A percentile compares a stretch with the other conserved stretches of the same genome.
Conservation (phyloP, 30 jellyfish, hydroid and myxozoan genomes). For the Turritopsis rubra region DNA sequence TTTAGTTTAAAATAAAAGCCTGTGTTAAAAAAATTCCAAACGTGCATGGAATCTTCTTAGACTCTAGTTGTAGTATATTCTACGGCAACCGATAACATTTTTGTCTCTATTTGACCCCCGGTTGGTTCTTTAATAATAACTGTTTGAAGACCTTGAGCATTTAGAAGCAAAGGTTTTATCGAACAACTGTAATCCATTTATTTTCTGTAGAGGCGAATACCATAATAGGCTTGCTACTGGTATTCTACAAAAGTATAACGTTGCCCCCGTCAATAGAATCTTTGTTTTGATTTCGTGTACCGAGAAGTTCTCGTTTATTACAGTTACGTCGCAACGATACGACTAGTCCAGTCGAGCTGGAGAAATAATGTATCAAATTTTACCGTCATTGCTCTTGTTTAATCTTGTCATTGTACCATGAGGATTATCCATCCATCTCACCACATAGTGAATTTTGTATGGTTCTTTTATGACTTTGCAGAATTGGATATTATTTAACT, state of each 20-base stretch:
- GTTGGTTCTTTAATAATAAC: background rate
- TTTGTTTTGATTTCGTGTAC: background rate
- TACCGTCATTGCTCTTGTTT: background rate
- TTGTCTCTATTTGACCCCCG: background rate
- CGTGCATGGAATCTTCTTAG: background rate
- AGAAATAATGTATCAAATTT: background rate
- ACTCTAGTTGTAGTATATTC: background rate
- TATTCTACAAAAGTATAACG: no score
- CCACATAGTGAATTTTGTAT: slow-evolving; percentile 65
- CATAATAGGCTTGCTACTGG: no score
- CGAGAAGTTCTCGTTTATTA: background rate
- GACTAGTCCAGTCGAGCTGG: background rate
- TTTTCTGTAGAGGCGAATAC: no score
- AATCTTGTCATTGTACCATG: slow-evolving; percentile 34
- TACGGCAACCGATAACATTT: background rate
- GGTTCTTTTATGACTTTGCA: slow-evolving; percentile 87
- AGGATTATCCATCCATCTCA: slow-evolving; percentile 85
- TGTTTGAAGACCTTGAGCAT: background rate
- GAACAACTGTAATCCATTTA: no score
- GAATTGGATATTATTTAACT: slow-evolving; percentile 33
- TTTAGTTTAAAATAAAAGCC: no score
- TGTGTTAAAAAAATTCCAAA: background rate
- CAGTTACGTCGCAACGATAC: background rate
- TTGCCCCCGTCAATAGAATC: background rate
- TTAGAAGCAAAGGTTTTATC: background rate